phyloP scores from a whole-genome alignment of 2,797 vertebrate genomes.

The Paguma larvata region DNA sequence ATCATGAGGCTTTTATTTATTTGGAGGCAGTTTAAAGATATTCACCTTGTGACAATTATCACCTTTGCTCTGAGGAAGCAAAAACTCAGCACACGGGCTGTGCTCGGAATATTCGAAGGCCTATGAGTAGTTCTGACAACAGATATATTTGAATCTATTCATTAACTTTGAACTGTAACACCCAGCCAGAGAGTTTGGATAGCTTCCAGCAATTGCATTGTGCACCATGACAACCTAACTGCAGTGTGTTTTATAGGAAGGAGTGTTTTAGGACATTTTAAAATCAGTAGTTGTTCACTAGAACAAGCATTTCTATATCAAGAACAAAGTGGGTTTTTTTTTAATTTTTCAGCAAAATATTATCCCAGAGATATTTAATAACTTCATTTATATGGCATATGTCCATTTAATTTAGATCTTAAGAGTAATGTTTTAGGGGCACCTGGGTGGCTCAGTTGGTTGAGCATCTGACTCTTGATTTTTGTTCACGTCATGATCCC shows the following conservation, averaged over 20 bases:
- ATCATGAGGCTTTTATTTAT: constrained; percentile 28
- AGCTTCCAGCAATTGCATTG: background rate
- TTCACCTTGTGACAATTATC: constrained; percentile 57
- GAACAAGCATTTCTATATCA: background rate
- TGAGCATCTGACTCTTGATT: background rate
- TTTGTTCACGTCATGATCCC: background rate
- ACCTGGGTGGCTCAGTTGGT: background rate
- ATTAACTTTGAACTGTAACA: constrained; percentile 50
- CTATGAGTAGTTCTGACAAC: constrained; percentile 34
- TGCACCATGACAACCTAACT: constrained; percentile 23
- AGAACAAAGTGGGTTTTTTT: background rate
- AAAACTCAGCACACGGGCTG: background rate
- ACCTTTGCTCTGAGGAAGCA: constrained; percentile 5
- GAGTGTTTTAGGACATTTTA: background rate
- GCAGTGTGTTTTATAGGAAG: background rate
- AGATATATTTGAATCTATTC: constrained; percentile 63
- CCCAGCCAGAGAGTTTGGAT: background rate
- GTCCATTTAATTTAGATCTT: background rate
- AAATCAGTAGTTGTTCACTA: constrained; percentile 12
- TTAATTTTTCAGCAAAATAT: background rate
- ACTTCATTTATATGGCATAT: background rate
- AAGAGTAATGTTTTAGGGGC: background rate
- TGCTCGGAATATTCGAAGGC: constrained; percentile 11
- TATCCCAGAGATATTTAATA: background rate
- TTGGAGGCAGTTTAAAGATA: constrained; percentile 61